Conservation (phyloP, 1,140 invertebrate genomes). For the Pollicipes pollicipes region DNA sequence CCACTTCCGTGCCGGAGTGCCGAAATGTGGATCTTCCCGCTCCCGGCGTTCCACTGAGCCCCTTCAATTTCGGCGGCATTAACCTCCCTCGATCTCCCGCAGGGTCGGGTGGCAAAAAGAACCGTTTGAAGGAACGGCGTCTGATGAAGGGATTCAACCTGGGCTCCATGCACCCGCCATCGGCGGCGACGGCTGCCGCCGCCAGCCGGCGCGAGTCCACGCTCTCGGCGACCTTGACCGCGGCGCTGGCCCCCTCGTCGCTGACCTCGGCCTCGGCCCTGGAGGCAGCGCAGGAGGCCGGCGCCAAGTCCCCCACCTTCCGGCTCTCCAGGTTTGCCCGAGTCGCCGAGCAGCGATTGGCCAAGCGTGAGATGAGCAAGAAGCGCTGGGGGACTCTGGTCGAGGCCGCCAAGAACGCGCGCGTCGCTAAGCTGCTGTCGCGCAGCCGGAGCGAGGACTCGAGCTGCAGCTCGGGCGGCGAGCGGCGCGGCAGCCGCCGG, state of each 20-base stretch:
- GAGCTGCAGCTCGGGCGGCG: background rate
- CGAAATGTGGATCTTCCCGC: no score
- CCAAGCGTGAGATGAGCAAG: background rate
- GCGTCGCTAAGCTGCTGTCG: constrained; percentile 18
- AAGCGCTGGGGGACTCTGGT: constrained; percentile 20
- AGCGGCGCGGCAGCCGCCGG: background rate
- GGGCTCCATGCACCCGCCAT: constrained; percentile 5
- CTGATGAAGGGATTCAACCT: constrained; percentile 91
- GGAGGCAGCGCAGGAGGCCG: background rate
- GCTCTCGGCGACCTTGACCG: background rate
- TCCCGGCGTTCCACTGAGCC: no score
- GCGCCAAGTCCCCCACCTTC: background rate
- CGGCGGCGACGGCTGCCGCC: background rate
- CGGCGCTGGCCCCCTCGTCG: background rate
- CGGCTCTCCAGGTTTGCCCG: background rate
- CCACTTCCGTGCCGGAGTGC: no score
- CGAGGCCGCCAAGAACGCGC: constrained; percentile 19
- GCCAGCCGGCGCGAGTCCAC: background rate
- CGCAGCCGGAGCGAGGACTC: constrained; percentile 18
- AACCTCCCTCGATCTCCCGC: no score
- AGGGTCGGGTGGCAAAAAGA: constrained; percentile 80
- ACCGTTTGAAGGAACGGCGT: constrained; percentile 72
- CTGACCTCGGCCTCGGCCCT: background rate
- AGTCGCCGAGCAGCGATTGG: background rate
- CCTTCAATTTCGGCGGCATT: no score